phyloP scores from a whole-genome alignment of 2,113 vertebrate species.

The Speoplatyrhinus poulsoni region DNA sequence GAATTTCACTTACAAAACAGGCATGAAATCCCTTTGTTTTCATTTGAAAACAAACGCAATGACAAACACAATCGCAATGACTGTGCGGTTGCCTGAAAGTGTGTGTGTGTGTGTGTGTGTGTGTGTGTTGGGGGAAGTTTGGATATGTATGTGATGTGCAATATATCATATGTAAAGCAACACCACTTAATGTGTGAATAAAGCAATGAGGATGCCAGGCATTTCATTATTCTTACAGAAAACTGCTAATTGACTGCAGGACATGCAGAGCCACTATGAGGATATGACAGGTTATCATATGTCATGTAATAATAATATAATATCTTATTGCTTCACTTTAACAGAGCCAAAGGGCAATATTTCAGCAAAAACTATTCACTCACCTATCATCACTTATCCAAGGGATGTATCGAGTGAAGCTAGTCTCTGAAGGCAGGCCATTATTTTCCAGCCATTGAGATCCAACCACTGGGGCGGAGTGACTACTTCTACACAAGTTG shows the following conservation, averaged over 20 bases:
- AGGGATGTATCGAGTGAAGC: conserved; percentile 1
- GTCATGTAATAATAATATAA: conserved; percentile 35
- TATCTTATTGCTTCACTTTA: conserved; percentile 47
- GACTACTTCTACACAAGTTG: conserved; percentile 11
- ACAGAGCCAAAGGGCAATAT: conserved; percentile 66
- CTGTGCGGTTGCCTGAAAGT: conserved; percentile 2
- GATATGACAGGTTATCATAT: conserved; percentile 43
- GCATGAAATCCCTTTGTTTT: conserved; percentile 35
- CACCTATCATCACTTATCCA: conserved; percentile 6
- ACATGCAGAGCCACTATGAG: conserved; percentile 41
- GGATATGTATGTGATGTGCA: conserved; percentile 49
- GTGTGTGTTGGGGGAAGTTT: conserved; percentile 8
- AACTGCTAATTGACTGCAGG: conserved; percentile 15
- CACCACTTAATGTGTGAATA: conserved; percentile 61
- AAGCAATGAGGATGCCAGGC: conserved; percentile 24
- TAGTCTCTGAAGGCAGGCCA: too few species aligned
- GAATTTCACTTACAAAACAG: conserved; percentile 31
- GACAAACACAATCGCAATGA: conserved; percentile 15
- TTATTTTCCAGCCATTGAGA: conserved; percentile 11
- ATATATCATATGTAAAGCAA: conserved; percentile 64
- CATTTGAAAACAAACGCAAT: not conserved
- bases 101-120: conserved; percentile 27
- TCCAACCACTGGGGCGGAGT: conserved; percentile 7
- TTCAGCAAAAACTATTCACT: conserved; percentile 40
- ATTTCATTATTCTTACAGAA: conserved; percentile 30